Percentiles rank a stretch among this genome's conserved stretches.
Conservation (phyloP, 2,888 invertebrate genomes). For the Pinctada fucata region DNA sequence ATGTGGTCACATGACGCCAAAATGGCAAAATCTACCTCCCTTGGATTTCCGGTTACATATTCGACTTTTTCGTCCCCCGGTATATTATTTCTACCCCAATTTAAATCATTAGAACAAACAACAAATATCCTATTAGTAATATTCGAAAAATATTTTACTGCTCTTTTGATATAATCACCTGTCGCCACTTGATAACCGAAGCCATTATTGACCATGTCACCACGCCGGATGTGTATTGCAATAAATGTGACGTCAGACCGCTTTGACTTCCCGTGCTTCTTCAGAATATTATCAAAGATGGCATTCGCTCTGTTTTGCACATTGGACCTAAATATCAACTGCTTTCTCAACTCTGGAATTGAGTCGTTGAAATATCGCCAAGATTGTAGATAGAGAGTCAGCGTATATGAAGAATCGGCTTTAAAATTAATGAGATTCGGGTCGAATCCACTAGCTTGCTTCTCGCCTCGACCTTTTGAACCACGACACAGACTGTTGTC, state of each 20-base stretch:
- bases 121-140: conserved; percentile 11
- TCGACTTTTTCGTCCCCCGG: conserved; percentile 38
- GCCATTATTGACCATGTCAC: conserved; percentile 22
- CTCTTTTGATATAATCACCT: conserved; percentile 12
- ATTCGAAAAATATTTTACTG: conserved; percentile 8
- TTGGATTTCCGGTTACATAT: conserved; percentile 37
- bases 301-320: neutral
- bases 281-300: neutral
- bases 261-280: conserved; percentile 3
- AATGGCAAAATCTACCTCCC: conserved; percentile 53
- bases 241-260: conserved; percentile 9
- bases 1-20: conserved; percentile 56
- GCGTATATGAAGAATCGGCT: neutral
- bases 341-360: conserved; percentile 2
- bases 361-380: conserved; percentile 26
- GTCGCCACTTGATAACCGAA: conserved; percentile 23
- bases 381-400: conserved; percentile 15
- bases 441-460: conserved; percentile 12
- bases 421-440: conserved; percentile 15
- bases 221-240: conserved; percentile 15
- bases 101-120: conserved; percentile 24
- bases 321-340: conserved; percentile 8
- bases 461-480: neutral
- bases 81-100: conserved; percentile 7
- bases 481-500: conserved; percentile 9